Percentiles rank a stretch among this genome's conserved stretches.
Evolutionary conservation across 1,140 invertebrate genomes (phyloP).

Genomic region (Temnothorax longispinosus): DNA sequence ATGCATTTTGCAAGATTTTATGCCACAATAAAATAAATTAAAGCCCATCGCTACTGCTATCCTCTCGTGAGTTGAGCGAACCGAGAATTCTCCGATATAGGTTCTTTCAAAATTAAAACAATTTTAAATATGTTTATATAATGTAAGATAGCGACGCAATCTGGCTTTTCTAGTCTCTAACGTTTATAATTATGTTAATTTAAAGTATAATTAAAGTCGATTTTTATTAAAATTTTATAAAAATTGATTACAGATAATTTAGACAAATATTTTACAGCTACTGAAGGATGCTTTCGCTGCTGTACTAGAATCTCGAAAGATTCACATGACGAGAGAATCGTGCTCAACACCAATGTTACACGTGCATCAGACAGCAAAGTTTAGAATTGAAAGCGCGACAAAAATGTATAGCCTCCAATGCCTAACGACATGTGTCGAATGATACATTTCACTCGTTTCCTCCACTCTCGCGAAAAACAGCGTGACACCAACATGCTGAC

Average conservation of each 20-base stretch:
- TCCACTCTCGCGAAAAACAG: not conserved
- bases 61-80: slow-evolving; percentile 11
- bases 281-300: not conserved
- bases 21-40: slow-evolving; percentile 71
- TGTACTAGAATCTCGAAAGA: not conserved
- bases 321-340: not conserved
- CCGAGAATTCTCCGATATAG: slow-evolving; percentile 4
- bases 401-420: not conserved
- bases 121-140: not conserved
- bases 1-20: slow-evolving; percentile 66
- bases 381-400: not conserved
- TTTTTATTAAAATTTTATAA: not conserved
- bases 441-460: slow-evolving; percentile 17
- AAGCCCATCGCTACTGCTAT: slow-evolving; percentile 36
- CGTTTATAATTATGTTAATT: not conserved
- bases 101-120: slow-evolving; percentile 27
- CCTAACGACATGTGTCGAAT: not conserved
- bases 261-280: not conserved
- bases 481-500: not conserved
- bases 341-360: not conserved
- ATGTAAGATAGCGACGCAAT: not conserved
- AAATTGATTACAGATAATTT: not conserved
- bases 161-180: not conserved
- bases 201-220: not conserved
- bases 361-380: not conserved